These are phyloP conservation scores for Sarcophaga bullata DNA, from an alignment of 1,140 invertebrate species.

Conservation along the genomic window DNA sequence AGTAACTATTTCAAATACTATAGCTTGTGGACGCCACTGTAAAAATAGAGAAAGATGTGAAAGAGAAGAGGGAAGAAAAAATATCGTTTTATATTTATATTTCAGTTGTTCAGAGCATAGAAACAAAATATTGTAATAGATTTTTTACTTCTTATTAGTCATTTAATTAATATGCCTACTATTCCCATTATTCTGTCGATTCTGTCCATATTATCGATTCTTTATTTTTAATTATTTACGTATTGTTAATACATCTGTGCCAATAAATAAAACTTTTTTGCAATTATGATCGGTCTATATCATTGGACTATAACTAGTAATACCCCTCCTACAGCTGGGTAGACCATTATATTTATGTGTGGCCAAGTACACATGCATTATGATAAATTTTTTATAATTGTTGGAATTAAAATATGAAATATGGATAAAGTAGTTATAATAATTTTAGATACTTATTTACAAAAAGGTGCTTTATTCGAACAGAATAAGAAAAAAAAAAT, in stretches of 20 bases:
- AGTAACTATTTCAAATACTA: constrained; percentile 96
- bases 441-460: constrained; percentile 20
- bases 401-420: constrained; percentile 2
- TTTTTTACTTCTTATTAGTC: constrained; percentile 10
- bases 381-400: not conserved
- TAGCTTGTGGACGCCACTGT: constrained; percentile 93
- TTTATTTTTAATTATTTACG: not conserved
- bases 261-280: constrained; percentile 35
- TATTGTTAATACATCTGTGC: constrained; percentile 39
- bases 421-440: constrained; percentile 12
- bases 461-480: constrained; percentile 26
- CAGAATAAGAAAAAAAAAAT: constrained; percentile 2
- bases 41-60: constrained; percentile 53
- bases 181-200: not conserved
- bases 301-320: too few species aligned
- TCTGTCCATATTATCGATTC: not conserved
- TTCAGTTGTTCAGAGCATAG: constrained; percentile 23
- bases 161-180: constrained; percentile 5
- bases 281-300: not conserved
- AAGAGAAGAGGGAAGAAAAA: constrained; percentile 43
- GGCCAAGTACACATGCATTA: constrained; percentile 36
- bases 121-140: not conserved
- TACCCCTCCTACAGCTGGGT: not conserved
- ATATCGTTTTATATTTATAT: constrained; percentile 18
- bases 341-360: constrained; percentile 6